Base-by-base conservation (phyloP, 2,888 invertebrate genomes). In the Pseudolycoriella hygida region DNA sequence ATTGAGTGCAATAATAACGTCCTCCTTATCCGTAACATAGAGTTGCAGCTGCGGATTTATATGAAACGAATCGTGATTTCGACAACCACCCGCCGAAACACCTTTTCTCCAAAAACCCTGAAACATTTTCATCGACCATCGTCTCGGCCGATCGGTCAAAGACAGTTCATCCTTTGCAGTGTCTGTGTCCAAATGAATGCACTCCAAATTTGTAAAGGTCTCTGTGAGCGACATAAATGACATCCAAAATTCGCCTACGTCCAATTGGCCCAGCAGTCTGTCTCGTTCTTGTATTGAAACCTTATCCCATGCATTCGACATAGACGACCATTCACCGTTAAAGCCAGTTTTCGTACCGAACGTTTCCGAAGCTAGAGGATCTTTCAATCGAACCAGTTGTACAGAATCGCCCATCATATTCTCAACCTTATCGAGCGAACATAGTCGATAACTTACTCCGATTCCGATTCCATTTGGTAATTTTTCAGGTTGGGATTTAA, bases 31-130 rank as follows among this genome's bases (percentile, higher is more conserved):
- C 54, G 76, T 77, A 25, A 90, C 62, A 40, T 78, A 73, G 41
- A 92, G 61, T 56, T 89, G 80, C 37, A 92, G 69, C 67, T 92
- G 90, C 0, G 92, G 92, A 64, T 92, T 92, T 58, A 89, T 86
- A 62, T 90, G 89, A 61, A 92, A 90, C 37, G 88, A 88, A 59
- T 89, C 79, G 61, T 88, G 83, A 64, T 90, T 90, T 53, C 88
- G 70, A 61, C 90, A 90, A 31, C 90, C 90, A 3, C 90, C 90
- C 1, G 89, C 88, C 0, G 87, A 79, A 1, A 89, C 88, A 0
- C 90, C 90, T 47, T 77, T 71, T 55, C 80, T 77, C 89, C 90
- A 90, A 20, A 77, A 76, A 1, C 88, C 87, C 58, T 88, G 86
- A 58, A 82, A 85, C 58, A 87, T 74, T 55, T 81, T 75, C 76